These are phyloP conservation scores for Morpho helenor DNA, from an alignment of 2,888 invertebrate species.

Conservation along the genomic window DNA sequence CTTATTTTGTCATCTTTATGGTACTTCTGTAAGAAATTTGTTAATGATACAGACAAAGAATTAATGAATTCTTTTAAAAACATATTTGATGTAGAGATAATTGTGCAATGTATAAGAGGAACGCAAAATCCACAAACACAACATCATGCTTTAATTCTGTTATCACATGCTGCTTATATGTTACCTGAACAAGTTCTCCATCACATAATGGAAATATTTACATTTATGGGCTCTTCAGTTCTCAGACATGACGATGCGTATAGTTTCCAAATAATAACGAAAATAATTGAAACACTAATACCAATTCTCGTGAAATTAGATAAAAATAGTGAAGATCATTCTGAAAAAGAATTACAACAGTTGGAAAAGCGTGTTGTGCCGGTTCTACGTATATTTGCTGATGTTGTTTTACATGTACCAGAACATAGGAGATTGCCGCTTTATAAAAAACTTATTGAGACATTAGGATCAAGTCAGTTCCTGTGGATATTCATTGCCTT, in stretches of 20 bases:
- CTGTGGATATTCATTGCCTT: conserved; percentile 86
- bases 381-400: conserved; percentile 93
- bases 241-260: conserved; percentile 96
- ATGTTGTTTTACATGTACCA: conserved; percentile 94
- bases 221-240: conserved; percentile 97
- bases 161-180: conserved; percentile 88
- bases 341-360: conserved; percentile 55
- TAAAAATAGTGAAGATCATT: conserved; percentile 52
- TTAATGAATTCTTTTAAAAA: conserved; percentile 66
- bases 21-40: conserved; percentile 82
- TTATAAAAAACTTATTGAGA: conserved; percentile 87
- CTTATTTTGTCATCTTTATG: conserved; percentile 88
- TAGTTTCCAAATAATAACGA: conserved; percentile 94
- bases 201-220: conserved; percentile 97
- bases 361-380: conserved; percentile 77
- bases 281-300: conserved; percentile 93
- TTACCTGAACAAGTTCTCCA: conserved; percentile 92
- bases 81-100: conserved; percentile 84
- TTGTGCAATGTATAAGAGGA: conserved; percentile 93
- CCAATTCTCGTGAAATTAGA: conserved; percentile 86
- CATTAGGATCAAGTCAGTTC: conserved; percentile 82
- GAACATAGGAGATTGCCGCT: conserved; percentile 92
- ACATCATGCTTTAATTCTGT: conserved; percentile 92
- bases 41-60: conserved; percentile 55
- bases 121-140: conserved; percentile 97